Evolutionary conservation across 2,888 invertebrate species (phyloP), one percentile per base, ranked within the genome.

Genomic region (Sthenelais limicola): DNA sequence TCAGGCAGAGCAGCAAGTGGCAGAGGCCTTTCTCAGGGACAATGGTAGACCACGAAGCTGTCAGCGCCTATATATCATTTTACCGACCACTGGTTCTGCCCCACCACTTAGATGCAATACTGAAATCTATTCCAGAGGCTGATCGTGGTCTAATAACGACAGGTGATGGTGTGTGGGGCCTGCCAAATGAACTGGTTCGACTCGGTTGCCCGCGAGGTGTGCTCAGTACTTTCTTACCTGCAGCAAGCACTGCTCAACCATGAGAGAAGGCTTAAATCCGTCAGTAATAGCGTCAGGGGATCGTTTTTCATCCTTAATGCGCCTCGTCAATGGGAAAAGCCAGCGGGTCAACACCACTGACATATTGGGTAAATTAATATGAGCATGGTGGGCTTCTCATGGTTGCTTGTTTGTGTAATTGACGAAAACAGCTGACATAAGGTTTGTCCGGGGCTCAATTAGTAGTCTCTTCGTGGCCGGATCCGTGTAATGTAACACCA

Each of bases 381-480:
- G 62, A 62, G 38, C 62, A 62, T 62, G 38, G 62, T n/a, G 18
- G 35, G 38, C 62, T 43, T 3, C n/a, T 21, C 35, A 5, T 43
- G 38, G 43, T 26, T 18, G 3, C 38, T 62, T 62, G 62, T 62
- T 62, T 62, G 62, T 62, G 62, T 62, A 35, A 62, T 62, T 62
- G 62, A 62, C 43, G 43, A 62, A 62, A 62, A 38, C 62, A 26
- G 62, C 62, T 24, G 62, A 62, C 62, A 62, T 62, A 62, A 62
- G 62, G 62, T 62, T 62, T 38, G 35, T 62, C 35, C 24, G 35
- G 38, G 38, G n/a, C 38, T 62, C 62, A 62, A 62, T 62, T 62
- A 62, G 62, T 26, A 24, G 62, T 62, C 21, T 62, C 26, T 35
- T 5, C 26, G 38, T 24, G 18, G 43, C 12, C 43, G 12, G 43